Evolutionary conservation across 2,113 vertebrate species (phyloP).

Genomic region (Etia nguti): DNA sequence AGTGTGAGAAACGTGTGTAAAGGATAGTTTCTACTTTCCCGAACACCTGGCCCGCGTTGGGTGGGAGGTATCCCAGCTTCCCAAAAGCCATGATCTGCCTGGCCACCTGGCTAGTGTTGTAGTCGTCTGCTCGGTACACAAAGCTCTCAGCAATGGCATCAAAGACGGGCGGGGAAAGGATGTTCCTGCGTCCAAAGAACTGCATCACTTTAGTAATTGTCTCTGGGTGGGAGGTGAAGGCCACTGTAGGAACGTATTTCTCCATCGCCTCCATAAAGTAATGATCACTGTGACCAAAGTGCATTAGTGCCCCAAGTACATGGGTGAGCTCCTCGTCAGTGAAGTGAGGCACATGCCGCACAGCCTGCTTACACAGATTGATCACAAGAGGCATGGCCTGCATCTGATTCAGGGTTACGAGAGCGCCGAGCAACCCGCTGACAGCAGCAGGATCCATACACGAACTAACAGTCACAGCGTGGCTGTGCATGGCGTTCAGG

Average conservation of each 20-base stretch:
- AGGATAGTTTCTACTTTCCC: slow-evolving; percentile 80
- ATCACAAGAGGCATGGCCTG: slow-evolving; percentile 75
- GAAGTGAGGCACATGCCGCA: slow-evolving; percentile 74
- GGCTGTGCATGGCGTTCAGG: slow-evolving; percentile 76
- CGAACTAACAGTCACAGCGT: slow-evolving; percentile 47
- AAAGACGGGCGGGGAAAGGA: slow-evolving; percentile 79
- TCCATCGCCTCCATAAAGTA: slow-evolving; percentile 80
- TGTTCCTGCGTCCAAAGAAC: slow-evolving; percentile 76
- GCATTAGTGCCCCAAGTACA: slow-evolving; percentile 79
- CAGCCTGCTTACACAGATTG: slow-evolving; percentile 77
- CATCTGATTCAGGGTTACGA: slow-evolving; percentile 76
- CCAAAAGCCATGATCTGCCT: slow-evolving; percentile 80
- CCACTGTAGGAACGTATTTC: slow-evolving; percentile 48
- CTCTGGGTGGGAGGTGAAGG: slow-evolving; percentile 71
- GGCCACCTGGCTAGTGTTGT: slow-evolving; percentile 79
- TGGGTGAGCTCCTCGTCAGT: slow-evolving; percentile 72
- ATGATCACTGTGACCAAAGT: slow-evolving; percentile 78
- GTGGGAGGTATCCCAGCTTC: slow-evolving; percentile 84
- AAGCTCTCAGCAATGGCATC: slow-evolving; percentile 81
- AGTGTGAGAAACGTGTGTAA: slow-evolving; percentile 64
- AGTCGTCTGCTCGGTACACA: slow-evolving; percentile 76
- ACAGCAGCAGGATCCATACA: slow-evolving; percentile 66
- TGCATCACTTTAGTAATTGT: slow-evolving; percentile 73
- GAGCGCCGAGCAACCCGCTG: slow-evolving; percentile 74
- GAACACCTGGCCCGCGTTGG: slow-evolving; percentile 78